phyloP scores from a whole-genome alignment of 2,113 vertebrate genomes.

The Ancistrus triradiatus region DNA sequence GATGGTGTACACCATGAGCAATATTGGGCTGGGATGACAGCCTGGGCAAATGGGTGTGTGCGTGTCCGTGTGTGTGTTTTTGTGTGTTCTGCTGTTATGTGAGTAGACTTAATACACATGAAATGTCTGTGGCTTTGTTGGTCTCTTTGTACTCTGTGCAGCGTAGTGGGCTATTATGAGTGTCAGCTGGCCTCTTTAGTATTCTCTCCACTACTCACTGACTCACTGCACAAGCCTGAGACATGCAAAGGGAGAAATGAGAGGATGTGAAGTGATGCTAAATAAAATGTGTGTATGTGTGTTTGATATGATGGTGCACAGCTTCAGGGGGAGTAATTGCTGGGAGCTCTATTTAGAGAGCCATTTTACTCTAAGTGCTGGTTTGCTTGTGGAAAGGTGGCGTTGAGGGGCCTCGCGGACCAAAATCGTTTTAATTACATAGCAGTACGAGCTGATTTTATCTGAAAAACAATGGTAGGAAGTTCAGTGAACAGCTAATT shows the following conservation, averaged over 20 bases:
- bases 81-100: conserved; percentile 12
- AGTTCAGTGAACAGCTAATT: neutral
- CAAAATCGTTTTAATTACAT: conserved; percentile 20
- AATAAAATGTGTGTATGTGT: conserved; percentile 57
- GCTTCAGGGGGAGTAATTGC: too few species aligned
- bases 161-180: conserved; percentile 54
- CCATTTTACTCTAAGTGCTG: too few species aligned
- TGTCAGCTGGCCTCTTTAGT: conserved; percentile 68
- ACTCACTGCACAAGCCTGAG: conserved; percentile 68
- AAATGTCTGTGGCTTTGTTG: conserved; percentile 13
- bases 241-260: conserved; percentile 41
- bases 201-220: conserved; percentile 71
- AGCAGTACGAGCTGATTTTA: conserved; percentile 22
- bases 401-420: too few species aligned
- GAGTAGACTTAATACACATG: conserved; percentile 14
- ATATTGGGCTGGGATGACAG: conserved; percentile 30
- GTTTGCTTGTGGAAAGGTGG: too few species aligned
- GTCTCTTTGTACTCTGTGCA: conserved; percentile 35
- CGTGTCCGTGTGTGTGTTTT: conserved; percentile 8
- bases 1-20: conserved; percentile 30
- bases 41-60: neutral
- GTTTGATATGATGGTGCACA: too few species aligned
- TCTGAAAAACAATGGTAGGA: neutral
- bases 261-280: conserved; percentile 19
- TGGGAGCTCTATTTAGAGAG: too few species aligned